A percentile compares a stretch with the other conserved stretches of the same genome.
Conservation (phyloP, 2,888 invertebrate species). For the Tribolium freemani region DNA sequence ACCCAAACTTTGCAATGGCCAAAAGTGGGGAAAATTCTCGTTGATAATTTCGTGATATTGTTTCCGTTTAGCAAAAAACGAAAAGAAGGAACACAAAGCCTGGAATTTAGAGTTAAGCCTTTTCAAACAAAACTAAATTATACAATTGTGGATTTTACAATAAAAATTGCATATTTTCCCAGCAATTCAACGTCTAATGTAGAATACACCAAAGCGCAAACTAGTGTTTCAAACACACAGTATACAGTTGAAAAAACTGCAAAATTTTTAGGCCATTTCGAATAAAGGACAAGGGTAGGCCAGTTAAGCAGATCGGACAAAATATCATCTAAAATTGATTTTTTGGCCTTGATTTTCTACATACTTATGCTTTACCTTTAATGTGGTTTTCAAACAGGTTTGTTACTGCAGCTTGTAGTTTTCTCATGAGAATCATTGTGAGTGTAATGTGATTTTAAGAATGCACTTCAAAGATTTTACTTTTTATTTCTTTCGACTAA, state of each 20-base stretch:
- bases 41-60: neutral
- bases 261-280: neutral
- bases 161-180: slow-evolving; percentile 1
- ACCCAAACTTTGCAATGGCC: neutral
- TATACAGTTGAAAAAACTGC: neutral
- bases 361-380: neutral
- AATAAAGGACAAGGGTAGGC: neutral
- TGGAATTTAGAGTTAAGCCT: neutral
- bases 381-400: neutral
- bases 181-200: neutral
- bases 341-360: neutral
- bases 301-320: neutral
- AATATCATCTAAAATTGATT: neutral
- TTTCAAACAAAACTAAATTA: neutral
- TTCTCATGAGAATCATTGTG: neutral
- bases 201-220: neutral
- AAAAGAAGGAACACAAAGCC: neutral
- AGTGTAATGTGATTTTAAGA: no score
- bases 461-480: no score
- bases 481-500: no score
- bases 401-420: neutral
- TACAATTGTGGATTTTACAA: neutral
- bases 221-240: neutral
- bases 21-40: neutral
- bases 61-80: neutral